phyloP scores from a whole-genome alignment of 2,113 vertebrate genomes.

The Tympanuchus pallidicinctus region DNA sequence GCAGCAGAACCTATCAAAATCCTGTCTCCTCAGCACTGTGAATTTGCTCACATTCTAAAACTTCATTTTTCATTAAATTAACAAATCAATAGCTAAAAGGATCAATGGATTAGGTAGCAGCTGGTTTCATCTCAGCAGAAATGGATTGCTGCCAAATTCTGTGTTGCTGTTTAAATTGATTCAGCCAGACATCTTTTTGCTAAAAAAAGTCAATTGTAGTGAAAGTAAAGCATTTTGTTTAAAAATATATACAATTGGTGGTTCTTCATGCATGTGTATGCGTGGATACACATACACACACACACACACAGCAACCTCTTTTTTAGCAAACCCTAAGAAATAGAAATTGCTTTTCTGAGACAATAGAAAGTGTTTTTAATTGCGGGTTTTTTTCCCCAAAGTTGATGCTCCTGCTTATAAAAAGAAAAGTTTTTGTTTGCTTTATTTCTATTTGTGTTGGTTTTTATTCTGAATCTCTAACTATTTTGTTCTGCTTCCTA shows the following conservation, averaged over 20 bases:
- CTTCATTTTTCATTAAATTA: slow-evolving; percentile 65
- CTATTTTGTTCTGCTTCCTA: background rate
- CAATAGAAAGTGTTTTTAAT: background rate
- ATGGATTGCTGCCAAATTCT: slow-evolving; percentile 43
- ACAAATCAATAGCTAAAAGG: slow-evolving; percentile 47
- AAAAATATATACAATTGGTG: background rate
- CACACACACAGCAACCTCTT: background rate
- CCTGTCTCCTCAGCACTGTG: slow-evolving; percentile 22
- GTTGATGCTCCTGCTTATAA: background rate
- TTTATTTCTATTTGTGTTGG: background rate
- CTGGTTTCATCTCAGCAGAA: slow-evolving; percentile 44
- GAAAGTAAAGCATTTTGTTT: slow-evolving; percentile 15
- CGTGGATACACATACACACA: background rate
- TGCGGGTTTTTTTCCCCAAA: background rate
- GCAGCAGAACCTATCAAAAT: slow-evolving; percentile 28
- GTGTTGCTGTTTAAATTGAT: slow-evolving; percentile 54
- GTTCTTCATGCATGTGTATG: background rate
- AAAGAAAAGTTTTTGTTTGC: background rate
- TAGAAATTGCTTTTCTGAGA: background rate
- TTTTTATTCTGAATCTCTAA: background rate
- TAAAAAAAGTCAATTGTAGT: slow-evolving; percentile 4
- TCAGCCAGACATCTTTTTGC: slow-evolving; percentile 14
- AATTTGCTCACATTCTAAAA: slow-evolving; percentile 56
- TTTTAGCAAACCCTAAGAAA: background rate
- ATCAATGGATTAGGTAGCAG: slow-evolving; percentile 45